A percentile compares a stretch with the other conserved stretches of the same genome.
Evolutionary conservation across 2,113 vertebrate genomes (phyloP).

Genomic region (Sturnira hondurensis): DNA sequence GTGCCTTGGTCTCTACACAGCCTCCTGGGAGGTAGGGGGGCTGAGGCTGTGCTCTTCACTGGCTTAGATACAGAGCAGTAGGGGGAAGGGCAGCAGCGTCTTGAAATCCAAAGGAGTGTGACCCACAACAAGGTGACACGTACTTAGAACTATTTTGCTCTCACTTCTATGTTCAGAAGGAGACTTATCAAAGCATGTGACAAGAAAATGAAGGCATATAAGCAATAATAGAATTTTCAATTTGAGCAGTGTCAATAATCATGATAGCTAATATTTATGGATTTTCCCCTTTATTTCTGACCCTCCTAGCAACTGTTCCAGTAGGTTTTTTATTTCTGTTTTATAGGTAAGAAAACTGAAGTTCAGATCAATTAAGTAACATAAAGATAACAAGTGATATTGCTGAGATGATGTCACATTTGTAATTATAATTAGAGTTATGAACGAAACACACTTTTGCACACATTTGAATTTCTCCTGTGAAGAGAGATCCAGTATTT

Average conservation of each 20-base stretch:
- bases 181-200: background rate
- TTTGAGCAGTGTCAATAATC: background rate
- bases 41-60: background rate
- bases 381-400: background rate
- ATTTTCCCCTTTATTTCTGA: background rate
- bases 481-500: background rate
- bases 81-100: background rate
- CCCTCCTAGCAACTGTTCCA: background rate
- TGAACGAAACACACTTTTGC: background rate
- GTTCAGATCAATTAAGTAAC: background rate
- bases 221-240: background rate
- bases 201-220: background rate
- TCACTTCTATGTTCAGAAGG: background rate
- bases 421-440: slow-evolving; percentile 11
- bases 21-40: background rate
- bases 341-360: background rate
- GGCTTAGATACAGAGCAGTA: accelerated
- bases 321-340: background rate
- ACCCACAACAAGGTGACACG: background rate
- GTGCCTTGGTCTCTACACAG: background rate
- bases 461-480: background rate
- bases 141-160: background rate
- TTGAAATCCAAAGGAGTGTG: background rate
- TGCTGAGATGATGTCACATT: background rate
- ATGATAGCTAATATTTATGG: background rate